A percentile compares a stretch with the other conserved stretches of the same genome.
Evolutionary conservation across 2,113 vertebrate species (phyloP).

Genomic region (Megalops atlanticus): DNA sequence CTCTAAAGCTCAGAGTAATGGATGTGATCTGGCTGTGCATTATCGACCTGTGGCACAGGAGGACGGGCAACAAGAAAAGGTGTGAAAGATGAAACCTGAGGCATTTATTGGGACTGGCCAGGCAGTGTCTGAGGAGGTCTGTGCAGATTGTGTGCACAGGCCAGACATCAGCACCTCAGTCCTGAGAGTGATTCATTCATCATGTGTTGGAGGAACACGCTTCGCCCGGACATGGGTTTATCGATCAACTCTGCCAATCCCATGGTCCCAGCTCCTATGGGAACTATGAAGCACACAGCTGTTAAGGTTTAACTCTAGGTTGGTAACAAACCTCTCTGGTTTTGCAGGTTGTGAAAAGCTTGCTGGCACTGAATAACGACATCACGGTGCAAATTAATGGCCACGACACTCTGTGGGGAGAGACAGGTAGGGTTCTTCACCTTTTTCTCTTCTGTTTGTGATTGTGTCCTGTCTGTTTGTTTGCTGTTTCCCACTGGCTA

Average conservation of each 20-base stretch:
- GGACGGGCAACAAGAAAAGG: neutral
- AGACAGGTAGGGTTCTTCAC: constrained; percentile 83
- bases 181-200: constrained; percentile 37
- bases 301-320: constrained; percentile 32
- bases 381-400: constrained; percentile 83
- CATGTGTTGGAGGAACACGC: constrained; percentile 24
- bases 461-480: constrained; percentile 45
- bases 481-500: constrained; percentile 15
- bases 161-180: constrained; percentile 25
- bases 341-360: constrained; percentile 85
- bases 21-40: constrained; percentile 41
- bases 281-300: constrained; percentile 33
- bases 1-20: constrained; percentile 34
- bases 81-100: constrained; percentile 21
- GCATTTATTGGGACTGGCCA: constrained; percentile 44
- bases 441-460: constrained; percentile 41
- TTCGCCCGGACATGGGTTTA: constrained; percentile 11
- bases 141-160: constrained; percentile 18
- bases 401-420: constrained; percentile 94
- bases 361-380: constrained; percentile 80
- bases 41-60: constrained; percentile 27
- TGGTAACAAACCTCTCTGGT: constrained; percentile 60
- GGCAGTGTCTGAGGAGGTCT: neutral
- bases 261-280: neutral
- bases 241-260: constrained; percentile 23